Percentiles rank a stretch among this genome's conserved stretches.
These are phyloP conservation scores for Melanchra persicariae DNA, from an alignment of 2,888 invertebrate species.

Conservation along the genomic window DNA sequence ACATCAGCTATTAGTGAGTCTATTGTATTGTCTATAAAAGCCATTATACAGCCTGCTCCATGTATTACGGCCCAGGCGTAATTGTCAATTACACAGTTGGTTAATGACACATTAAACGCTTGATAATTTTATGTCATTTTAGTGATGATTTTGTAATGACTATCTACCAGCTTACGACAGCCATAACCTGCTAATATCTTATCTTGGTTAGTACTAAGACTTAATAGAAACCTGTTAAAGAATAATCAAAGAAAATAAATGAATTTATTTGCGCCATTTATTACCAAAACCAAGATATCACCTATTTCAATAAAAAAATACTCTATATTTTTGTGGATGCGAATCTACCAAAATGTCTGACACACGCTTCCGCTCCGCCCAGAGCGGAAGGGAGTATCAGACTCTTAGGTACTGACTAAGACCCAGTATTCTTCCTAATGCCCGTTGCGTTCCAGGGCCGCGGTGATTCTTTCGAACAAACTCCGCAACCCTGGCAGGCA, in stretches of 20 bases:
- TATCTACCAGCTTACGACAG: neutral
- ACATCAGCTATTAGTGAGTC: neutral
- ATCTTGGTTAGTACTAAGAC: neutral
- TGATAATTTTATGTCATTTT: neutral
- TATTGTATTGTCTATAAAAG: conserved; percentile 9
- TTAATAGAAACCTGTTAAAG: neutral
- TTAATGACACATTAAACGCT: conserved; percentile 2
- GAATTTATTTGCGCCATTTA: too few relatives aligned
- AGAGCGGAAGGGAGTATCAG: too few relatives aligned
- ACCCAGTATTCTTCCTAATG: too few relatives aligned
- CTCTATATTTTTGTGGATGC: too few relatives aligned
- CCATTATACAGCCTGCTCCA: neutral
- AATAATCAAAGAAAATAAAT: neutral
- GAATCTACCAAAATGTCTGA: too few relatives aligned
- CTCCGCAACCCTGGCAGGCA: too few relatives aligned
- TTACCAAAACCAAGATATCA: too few relatives aligned
- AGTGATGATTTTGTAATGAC: conserved; percentile 21
- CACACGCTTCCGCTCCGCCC: too few relatives aligned
- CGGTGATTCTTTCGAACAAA: too few relatives aligned
- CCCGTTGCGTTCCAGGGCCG: too few relatives aligned
- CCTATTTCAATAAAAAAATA: too few relatives aligned
- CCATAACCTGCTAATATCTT: neutral
- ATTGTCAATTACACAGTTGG: conserved; percentile 6
- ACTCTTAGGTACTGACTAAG: too few relatives aligned
- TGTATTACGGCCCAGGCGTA: neutral